Evolutionary conservation across 2,797 vertebrate genomes (phyloP), one percentile per base, ranked within the genome.

Genomic region (Peromyscus nudipes): DNA sequence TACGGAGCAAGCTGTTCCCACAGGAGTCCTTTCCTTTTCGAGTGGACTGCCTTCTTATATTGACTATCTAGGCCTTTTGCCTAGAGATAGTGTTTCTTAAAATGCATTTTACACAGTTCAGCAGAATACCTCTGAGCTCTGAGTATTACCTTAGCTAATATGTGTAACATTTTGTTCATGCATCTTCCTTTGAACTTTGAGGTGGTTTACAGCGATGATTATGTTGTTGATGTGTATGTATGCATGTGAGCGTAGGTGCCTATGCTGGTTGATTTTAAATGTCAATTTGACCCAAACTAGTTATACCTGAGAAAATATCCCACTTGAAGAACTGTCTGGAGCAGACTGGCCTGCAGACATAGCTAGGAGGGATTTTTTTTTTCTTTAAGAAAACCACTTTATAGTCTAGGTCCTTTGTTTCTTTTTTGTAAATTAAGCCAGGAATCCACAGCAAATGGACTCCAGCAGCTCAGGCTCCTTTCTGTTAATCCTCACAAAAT

Each of bases 161-260:
- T 40, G 6, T 49, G 27, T 92, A 92, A 43, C 12, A 57, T 88
- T 92, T 96, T 95, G 52, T 37, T 75, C 82, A 37, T 6, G n/a
- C 25, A 73, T 92, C 64, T 88, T 88, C 17, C 87, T 7, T 95
- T 57, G 65, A 17, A n/a, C n/a, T 65, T 90, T 62, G 62, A 89
- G 43, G 62, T 13, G 77, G 11, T 57, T 96, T 57, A 49, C 9
- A 92, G 77, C 62, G 10, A 55, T 89, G 27, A 71, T 29, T 82
- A n/a, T 92, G 14, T 82, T 49, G 13, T 85, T 34, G 55, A 34
- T 62, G 9, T 67, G 37, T 65, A 52, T 79, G 19, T 31, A 4
- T 73, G 4, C 23, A 11, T 31, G 4, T 46, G 43, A 71, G 11
- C 60, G 14, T 85, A 29, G 82, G 8, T 1, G 4, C n/a, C 27